A percentile compares a stretch with the other conserved stretches of the same genome.
phyloP scores from a whole-genome alignment of 2,113 vertebrate genomes.

The Corynorhinus townsendii region DNA sequence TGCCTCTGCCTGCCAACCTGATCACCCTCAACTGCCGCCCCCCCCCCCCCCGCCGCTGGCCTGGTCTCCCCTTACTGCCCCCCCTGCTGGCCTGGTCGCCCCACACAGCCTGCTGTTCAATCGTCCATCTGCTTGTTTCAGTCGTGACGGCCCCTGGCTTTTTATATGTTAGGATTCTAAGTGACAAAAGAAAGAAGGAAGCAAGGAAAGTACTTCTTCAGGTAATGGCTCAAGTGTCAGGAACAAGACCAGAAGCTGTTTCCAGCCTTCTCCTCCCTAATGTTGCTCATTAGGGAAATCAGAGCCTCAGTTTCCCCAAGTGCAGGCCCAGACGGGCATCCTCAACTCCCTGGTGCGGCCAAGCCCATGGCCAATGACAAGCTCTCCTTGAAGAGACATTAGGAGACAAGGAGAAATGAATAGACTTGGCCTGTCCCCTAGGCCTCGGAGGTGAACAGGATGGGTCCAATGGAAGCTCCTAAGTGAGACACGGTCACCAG shows the following conservation, averaged over 20 bases:
- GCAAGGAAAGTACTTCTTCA: neutral
- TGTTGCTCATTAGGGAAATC: neutral
- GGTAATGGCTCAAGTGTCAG: neutral
- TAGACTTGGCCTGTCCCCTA: neutral
- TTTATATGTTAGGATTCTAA: neutral
- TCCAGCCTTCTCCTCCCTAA: neutral
- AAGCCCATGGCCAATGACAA: neutral
- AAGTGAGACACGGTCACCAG: too few relatives aligned
- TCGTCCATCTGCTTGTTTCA: too few relatives aligned
- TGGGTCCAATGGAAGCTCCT: too few relatives aligned
- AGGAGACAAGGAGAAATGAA: neutral
- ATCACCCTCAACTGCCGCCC: too few relatives aligned
- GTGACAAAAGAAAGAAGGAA: neutral
- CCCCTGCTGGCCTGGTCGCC: too few relatives aligned
- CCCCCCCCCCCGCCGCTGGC: too few relatives aligned
- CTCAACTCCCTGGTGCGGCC: accelerated
- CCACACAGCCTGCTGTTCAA: too few relatives aligned
- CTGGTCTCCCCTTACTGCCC: too few relatives aligned
- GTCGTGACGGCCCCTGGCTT: too few relatives aligned
- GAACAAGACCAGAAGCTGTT: neutral
- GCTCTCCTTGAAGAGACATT: neutral
- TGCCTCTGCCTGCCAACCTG: too few relatives aligned
- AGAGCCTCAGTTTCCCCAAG: neutral
- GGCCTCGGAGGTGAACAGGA: neutral
- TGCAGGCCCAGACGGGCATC: accelerated